Base-by-base conservation (phyloP, 2,888 invertebrate species). In the Drosophila peninsularis region DNA sequence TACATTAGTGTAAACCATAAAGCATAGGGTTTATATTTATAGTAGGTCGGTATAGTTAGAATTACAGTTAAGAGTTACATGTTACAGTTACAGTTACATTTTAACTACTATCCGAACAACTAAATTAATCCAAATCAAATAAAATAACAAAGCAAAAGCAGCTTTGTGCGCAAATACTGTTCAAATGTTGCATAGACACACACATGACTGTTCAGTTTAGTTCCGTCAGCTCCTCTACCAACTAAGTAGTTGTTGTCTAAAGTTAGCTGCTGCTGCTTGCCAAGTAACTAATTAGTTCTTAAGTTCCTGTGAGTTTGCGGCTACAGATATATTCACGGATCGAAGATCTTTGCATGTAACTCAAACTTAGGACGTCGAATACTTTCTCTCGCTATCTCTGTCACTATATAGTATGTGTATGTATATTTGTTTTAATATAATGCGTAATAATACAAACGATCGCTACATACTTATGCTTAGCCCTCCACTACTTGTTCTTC, bases 101-200 rank as follows among this genome's bases (percentile, higher is more conserved):
- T 75, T 45, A 42, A 49, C 41, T 66, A 56, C 37, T 54, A 55
- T 52, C 54, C 60, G 63, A 75, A 62, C 50, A 71, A 45, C 49
- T 17, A 57, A 62, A 55, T 32, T 24, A 52, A 50, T 27, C 47
- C 45, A 61, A 44, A 57, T 61, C 45, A 45, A 45, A 53, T 52
- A 67, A 7, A 50, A 19, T 62, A 72, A 68, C 74, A 83, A 81
- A 78, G 75, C 69, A 36, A 66, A 61, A 61, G 69, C 79, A 62
- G 87, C 84, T 80, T 83, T 83, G 87, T 86, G 80, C 87, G 69
- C 78, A 71, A 83, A 73, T 73, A 74, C 73, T 74, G 73, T 74
- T 73, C 36, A 63, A 70, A 75, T 70, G 66, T 71, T 66, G 62
- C 54, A 55, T 57, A 65, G 54, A 73, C 53, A 67, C 68, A 53